Base-by-base conservation (phyloP, 2,888 invertebrate species). In the Trachelus stipa region DNA sequence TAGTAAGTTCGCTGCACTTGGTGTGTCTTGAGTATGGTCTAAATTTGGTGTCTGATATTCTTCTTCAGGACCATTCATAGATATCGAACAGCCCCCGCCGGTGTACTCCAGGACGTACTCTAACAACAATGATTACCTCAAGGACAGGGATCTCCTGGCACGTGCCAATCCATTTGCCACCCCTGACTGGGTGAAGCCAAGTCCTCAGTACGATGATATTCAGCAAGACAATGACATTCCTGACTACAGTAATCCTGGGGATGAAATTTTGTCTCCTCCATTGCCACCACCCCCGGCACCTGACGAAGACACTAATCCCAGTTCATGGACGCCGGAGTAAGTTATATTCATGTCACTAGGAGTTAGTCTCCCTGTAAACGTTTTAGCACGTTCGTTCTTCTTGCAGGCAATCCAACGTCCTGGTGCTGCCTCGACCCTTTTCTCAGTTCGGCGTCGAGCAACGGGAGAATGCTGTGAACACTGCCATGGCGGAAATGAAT, bases 261-360 rank as follows among this genome's bases (percentile, higher is more conserved):
- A 9, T 9, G 56, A 56, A 0, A 1, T 56, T 9, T 56, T 56
- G 56, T 76, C 80, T 68, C 73, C 77, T 12, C 79, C 81, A 69
- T 76, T 82, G 15, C 33, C 76, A 12, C 73, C 76, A 56, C 81
- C 80, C 69, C 68, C 79, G 33, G 68, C 77, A 68, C 76, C 82
- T 12, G 82, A 86, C 30, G 86, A 83, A 69, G 85, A 86, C 75
- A 85, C 85, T 23, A 86, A 84, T 79, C 85, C 86, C 3, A 87
- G 85, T 69, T 79, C 83, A n/a, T 88, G 88, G 88, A 83, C 83
- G 15, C 86, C 85, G 12, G 86, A 85, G 88, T 89, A 83, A 85
- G 86, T 84, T 74, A 0, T 2, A 6, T 15, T 15, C 15, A 15
- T 15, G 15, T 2, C 71, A 31, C 33, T 12, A 30, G 31, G 15